A percentile compares a stretch with the other conserved stretches of the same genome.
These are phyloP conservation scores for Muscicapa adusta DNA, from an alignment of 2,113 vertebrate species.

Conservation along the genomic window DNA sequence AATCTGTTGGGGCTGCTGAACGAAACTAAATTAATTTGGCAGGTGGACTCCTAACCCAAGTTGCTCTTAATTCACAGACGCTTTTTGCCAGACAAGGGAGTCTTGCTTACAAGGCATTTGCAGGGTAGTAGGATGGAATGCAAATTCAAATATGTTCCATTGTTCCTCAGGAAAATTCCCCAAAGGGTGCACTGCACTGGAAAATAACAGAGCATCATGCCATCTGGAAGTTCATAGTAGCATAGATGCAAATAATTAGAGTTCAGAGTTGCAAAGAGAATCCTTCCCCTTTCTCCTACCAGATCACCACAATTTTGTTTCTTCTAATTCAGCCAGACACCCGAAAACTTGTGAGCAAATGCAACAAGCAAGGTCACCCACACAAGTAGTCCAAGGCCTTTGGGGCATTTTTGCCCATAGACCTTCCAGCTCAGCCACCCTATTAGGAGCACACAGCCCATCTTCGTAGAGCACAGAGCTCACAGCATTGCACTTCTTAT, in stretches of 20 bases:
- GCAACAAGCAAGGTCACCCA: not conserved
- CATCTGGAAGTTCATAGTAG: constrained; percentile 39
- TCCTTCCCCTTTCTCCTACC: not conserved
- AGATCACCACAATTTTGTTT: not conserved
- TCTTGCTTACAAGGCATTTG: not conserved
- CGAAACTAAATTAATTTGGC: constrained; percentile 23
- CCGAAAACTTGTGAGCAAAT: not conserved
- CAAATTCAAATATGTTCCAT: constrained; percentile 11
- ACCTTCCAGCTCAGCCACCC: not conserved
- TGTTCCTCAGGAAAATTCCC: not conserved
- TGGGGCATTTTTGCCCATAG: not conserved
- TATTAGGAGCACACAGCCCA: fast-evolving
- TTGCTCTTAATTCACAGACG: not conserved
- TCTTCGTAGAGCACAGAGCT: not conserved
- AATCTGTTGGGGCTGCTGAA: constrained; percentile 15
- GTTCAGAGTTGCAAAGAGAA: not conserved
- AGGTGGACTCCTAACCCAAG: constrained; percentile 29
- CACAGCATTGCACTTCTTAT: not conserved
- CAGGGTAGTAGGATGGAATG: not conserved
- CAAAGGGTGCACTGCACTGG: not conserved
- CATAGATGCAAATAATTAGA: constrained; percentile 30
- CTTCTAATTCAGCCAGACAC: not conserved
- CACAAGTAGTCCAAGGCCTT: not conserved
- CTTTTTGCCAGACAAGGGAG: not conserved
- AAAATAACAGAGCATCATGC: not conserved